Evolutionary conservation across 2,888 invertebrate species (phyloP).

Genomic region (Cabera pusaria): DNA sequence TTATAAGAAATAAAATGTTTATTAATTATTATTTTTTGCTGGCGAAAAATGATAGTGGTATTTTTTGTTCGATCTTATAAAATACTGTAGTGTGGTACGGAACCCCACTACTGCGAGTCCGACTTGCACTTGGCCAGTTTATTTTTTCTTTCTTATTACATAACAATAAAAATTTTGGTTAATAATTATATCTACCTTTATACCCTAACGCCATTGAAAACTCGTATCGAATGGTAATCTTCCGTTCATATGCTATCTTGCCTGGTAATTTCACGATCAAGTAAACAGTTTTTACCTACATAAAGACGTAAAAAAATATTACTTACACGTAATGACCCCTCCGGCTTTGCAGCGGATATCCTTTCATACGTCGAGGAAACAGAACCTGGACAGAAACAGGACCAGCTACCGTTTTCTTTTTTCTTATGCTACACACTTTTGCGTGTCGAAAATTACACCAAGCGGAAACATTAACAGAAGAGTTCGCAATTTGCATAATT

Average conservation of each 20-base stretch:
- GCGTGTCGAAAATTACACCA: slow-evolving; percentile 73
- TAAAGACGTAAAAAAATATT: slow-evolving; percentile 47
- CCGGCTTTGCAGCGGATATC: slow-evolving; percentile 70
- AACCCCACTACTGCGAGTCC: too few species aligned
- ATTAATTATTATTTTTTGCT: too few species aligned
- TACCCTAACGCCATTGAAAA: too few species aligned
- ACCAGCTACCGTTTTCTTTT: slow-evolving; percentile 65
- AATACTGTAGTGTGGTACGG: too few species aligned
- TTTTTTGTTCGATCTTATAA: too few species aligned
- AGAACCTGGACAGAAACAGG: slow-evolving; percentile 48
- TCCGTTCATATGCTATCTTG: slow-evolving; percentile 1
- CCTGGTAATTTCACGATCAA: slow-evolving; percentile 34
- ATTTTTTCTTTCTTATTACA: too few species aligned
- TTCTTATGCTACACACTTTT: slow-evolving; percentile 45
- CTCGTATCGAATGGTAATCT: background rate
- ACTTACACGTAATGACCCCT: slow-evolving; percentile 66
- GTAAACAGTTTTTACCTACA: slow-evolving; percentile 32
- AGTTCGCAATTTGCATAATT: slow-evolving; percentile 48
- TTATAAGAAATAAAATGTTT: too few species aligned
- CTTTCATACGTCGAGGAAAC: slow-evolving; percentile 67
- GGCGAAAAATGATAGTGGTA: too few species aligned
- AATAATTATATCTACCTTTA: too few species aligned
- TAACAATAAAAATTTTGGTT: too few species aligned
- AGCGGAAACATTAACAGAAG: slow-evolving; percentile 44
- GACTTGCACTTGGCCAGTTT: too few species aligned